phyloP scores from a whole-genome alignment of 2,113 vertebrate species.

The Boleophthalmus pectinirostris region DNA sequence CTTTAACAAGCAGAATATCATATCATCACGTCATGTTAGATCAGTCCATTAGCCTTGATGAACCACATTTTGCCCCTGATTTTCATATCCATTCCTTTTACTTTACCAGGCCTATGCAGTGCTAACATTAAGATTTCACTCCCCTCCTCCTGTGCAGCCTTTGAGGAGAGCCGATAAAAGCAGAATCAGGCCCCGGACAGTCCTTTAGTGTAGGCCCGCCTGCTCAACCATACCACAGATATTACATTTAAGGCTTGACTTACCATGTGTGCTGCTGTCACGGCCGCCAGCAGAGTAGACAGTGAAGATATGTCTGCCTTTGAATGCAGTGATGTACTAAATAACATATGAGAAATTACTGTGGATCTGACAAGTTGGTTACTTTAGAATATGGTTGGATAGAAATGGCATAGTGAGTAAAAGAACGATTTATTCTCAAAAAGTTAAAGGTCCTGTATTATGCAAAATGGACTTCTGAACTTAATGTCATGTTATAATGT shows the following conservation, averaged over 20 bases:
- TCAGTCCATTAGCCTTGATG: neutral
- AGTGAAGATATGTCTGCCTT: conserved; percentile 59
- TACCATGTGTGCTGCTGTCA: conserved; percentile 48
- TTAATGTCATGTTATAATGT: too few species aligned
- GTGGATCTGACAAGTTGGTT: too few species aligned
- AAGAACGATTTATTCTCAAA: too few species aligned
- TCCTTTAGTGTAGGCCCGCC: conserved; percentile 10
- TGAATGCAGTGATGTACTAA: conserved; percentile 40
- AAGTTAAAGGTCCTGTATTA: too few species aligned
- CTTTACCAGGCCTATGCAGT: conserved; percentile 15
- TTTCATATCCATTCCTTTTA: conserved; percentile 11
- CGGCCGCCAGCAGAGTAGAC: conserved; percentile 40
- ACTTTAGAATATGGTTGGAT: too few species aligned
- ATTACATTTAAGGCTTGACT: conserved; percentile 41
- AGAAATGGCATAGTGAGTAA: too few species aligned
- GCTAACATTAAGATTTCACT: conserved; percentile 43
- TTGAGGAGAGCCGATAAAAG: conserved; percentile 42
- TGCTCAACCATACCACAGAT: conserved; percentile 53
- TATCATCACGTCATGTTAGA: neutral
- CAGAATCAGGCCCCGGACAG: conserved; percentile 25
- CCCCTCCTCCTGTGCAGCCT: conserved; percentile 26
- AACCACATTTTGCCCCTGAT: neutral
- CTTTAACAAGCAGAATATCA: neutral
- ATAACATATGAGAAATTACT: too few species aligned
- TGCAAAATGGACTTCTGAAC: too few species aligned